Conservation (phyloP, 2,113 vertebrate genomes). For the Chaetops frenatus region DNA sequence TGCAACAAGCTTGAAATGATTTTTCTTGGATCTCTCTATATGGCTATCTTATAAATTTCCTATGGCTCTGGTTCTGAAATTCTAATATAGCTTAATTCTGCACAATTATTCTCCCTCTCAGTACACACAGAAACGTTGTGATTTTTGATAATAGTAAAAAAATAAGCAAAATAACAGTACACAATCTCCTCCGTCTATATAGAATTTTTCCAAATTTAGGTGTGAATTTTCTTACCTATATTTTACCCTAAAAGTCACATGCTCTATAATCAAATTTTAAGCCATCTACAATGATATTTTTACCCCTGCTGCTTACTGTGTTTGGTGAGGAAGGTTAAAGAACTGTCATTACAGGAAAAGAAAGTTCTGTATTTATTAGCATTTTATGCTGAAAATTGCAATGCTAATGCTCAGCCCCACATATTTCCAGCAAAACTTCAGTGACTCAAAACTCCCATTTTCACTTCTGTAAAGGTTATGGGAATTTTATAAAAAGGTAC, state of each 20-base stretch:
- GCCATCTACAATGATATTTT: neutral
- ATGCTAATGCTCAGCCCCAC: neutral
- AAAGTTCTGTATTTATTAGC: conserved; percentile 1
- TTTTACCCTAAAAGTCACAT: neutral
- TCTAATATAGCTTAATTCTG: neutral
- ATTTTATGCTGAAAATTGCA: neutral
- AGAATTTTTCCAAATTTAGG: neutral
- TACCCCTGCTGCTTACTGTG: neutral
- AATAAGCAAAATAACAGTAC: neutral
- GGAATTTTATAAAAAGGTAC: neutral
- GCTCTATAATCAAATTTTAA: neutral
- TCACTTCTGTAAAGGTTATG: neutral
- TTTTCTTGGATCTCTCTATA: neutral
- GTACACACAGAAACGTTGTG: neutral
- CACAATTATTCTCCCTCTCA: neutral
- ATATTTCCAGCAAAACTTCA: neutral
- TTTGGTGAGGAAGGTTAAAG: conserved; percentile 4
- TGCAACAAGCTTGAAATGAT: neutral
- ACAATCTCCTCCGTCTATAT: neutral
- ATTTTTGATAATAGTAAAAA: neutral
- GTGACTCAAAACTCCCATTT: neutral
- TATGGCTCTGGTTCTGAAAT: neutral
- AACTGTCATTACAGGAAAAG: neutral
- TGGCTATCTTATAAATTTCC: neutral
- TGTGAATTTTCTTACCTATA: neutral